These are phyloP conservation scores for Dendrolimus houi DNA, from an alignment of 2,888 invertebrate genomes.

Conservation along the genomic window DNA sequence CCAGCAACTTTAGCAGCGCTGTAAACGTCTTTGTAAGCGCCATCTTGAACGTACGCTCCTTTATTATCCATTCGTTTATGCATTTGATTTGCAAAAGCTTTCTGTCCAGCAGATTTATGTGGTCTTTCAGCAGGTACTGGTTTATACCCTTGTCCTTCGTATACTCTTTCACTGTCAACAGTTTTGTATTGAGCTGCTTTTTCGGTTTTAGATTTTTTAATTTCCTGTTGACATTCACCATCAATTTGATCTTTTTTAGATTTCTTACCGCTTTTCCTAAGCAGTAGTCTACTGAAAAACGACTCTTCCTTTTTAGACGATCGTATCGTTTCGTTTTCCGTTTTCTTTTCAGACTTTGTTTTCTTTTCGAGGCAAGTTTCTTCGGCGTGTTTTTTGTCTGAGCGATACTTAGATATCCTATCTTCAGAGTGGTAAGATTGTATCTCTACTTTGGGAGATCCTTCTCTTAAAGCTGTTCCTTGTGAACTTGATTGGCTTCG, in stretches of 20 bases:
- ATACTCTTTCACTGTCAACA: slow-evolving; percentile 47
- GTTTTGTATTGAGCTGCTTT: slow-evolving; percentile 52
- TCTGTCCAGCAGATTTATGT: slow-evolving; percentile 65
- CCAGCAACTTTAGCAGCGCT: slow-evolving; percentile 63
- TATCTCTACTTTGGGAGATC: slow-evolving; percentile 44
- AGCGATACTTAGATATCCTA: slow-evolving; percentile 45
- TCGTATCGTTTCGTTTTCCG: slow-evolving; percentile 65
- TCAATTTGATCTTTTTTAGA: slow-evolving; percentile 75
- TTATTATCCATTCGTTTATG: slow-evolving; percentile 71
- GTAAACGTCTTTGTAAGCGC: slow-evolving; percentile 65
- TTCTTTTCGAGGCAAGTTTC: slow-evolving; percentile 69
- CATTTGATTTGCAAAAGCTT: slow-evolving; percentile 67
- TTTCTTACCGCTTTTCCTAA: slow-evolving; percentile 83
- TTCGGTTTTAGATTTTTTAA: slow-evolving; percentile 56
- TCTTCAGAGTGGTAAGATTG: slow-evolving; percentile 48
- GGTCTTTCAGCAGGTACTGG: slow-evolving; percentile 60
- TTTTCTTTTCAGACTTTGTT: slow-evolving; percentile 65
- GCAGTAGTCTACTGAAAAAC: slow-evolving; percentile 80
- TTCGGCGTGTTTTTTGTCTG: slow-evolving; percentile 58
- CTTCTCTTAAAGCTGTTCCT: slow-evolving; percentile 53
- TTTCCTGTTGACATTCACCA: slow-evolving; percentile 54
- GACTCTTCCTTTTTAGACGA: slow-evolving; percentile 74
- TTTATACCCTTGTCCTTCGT: slow-evolving; percentile 47
- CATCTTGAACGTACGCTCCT: slow-evolving; percentile 68
- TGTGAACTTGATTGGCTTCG: slow-evolving; percentile 70